Percentiles rank a stretch among this genome's conserved stretches.
phyloP scores from a whole-genome alignment of 2,113 vertebrate genomes.

The Thamnaconus septentrionalis region DNA sequence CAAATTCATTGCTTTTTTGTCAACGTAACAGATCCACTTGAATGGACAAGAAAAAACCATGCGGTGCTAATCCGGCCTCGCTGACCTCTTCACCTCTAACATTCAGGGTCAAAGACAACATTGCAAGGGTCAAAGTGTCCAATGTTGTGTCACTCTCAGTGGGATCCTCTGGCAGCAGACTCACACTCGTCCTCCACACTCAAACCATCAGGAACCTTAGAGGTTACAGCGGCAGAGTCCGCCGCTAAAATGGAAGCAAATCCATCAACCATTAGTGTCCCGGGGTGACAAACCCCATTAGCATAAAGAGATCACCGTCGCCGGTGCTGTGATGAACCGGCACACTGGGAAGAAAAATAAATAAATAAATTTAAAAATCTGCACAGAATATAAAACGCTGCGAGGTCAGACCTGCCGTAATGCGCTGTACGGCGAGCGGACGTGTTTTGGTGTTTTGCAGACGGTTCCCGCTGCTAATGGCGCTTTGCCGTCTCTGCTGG shows the following conservation, averaged over 20 bases:
- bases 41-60: no score
- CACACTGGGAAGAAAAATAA: constrained; percentile 1
- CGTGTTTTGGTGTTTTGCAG: constrained; percentile 29
- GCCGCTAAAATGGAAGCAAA: constrained; percentile 30
- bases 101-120: no score
- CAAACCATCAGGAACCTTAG: no score
- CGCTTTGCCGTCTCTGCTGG: constrained; percentile 3
- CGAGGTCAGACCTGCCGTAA: no score
- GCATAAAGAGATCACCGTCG: constrained; percentile 41
- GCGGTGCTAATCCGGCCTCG: no score
- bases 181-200: no score
- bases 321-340: constrained; percentile 14
- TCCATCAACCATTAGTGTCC: constrained; percentile 40
- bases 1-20: no score
- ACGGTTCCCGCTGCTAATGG: constrained; percentile 21
- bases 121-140: no score
- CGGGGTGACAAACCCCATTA: constrained; percentile 34
- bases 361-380: constrained; percentile 12
- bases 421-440: background rate
- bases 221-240: background rate
- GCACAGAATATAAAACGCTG: background rate
- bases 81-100: no score
- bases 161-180: no score
- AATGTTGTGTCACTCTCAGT: no score
- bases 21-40: no score